phyloP scores from a whole-genome alignment of 2,888 invertebrate genomes.

The Netelia melanura region DNA sequence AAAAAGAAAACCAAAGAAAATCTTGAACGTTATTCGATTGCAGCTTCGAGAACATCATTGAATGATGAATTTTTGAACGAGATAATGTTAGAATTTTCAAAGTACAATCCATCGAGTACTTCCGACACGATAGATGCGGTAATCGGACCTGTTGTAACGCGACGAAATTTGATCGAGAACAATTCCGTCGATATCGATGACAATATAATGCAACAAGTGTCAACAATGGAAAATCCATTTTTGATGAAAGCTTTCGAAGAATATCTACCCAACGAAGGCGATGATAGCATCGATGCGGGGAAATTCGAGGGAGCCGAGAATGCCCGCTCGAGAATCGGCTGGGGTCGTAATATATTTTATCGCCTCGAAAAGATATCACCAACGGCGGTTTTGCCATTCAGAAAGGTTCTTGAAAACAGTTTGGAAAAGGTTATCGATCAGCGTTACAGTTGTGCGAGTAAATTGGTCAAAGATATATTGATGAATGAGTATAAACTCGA shows the following conservation, averaged over 20 bases:
- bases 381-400: conserved; percentile 82
- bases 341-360: conserved; percentile 67
- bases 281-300: conserved; percentile 66
- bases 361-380: conserved; percentile 77
- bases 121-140: conserved; percentile 68
- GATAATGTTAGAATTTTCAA: conserved; percentile 77
- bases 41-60: conserved; percentile 77
- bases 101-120: conserved; percentile 71
- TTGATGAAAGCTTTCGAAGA: conserved; percentile 85
- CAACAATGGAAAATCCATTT: conserved; percentile 82
- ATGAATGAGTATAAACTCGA: conserved; percentile 85
- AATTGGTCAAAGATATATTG: conserved; percentile 85
- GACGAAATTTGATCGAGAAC: conserved; percentile 8
- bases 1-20: neutral
- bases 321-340: conserved; percentile 18
- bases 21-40: conserved; percentile 30
- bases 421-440: conserved; percentile 84
- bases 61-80: conserved; percentile 77
- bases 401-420: conserved; percentile 83
- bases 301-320: conserved; percentile 50
- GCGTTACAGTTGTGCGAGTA: conserved; percentile 84
- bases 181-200: conserved; percentile 74
- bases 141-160: conserved; percentile 10
- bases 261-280: conserved; percentile 77
- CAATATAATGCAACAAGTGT: conserved; percentile 78